Conservation (phyloP, 2,797 vertebrate species). For the Parauchenoglanis punctatus region DNA sequence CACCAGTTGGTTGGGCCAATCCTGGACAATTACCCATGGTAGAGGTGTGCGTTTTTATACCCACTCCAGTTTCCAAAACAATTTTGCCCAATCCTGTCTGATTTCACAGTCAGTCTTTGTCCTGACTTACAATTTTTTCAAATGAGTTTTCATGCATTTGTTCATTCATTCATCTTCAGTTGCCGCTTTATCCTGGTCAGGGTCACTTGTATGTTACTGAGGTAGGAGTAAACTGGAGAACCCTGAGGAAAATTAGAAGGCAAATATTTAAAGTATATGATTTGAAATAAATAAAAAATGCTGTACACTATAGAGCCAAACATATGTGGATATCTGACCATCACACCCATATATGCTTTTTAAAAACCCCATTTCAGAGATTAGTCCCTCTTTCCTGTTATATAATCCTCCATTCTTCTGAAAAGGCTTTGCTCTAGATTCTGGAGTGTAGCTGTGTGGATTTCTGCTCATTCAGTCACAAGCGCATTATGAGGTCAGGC, state of each 20-base stretch:
- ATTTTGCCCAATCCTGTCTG: background rate
- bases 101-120: background rate
- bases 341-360: too few relatives aligned
- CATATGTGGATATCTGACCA: too few relatives aligned
- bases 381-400: too few relatives aligned
- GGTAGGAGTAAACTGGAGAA: background rate
- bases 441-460: too few relatives aligned
- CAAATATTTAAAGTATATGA: background rate
- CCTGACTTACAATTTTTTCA: background rate
- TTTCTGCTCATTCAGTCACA: too few relatives aligned
- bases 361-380: background rate
- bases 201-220: background rate
- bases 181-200: background rate
- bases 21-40: background rate
- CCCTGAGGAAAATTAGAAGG: background rate
- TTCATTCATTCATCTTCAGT: background rate
- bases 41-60: background rate
- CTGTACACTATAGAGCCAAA: too few relatives aligned
- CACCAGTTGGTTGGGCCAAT: background rate
- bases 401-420: too few relatives aligned
- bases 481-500: too few relatives aligned
- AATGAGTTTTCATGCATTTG: background rate
- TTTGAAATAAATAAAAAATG: too few relatives aligned
- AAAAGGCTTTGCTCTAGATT: too few relatives aligned
- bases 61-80: background rate